Base-by-base conservation (phyloP, 2,797 vertebrate genomes). In the Fistularia tabacaria region DNA sequence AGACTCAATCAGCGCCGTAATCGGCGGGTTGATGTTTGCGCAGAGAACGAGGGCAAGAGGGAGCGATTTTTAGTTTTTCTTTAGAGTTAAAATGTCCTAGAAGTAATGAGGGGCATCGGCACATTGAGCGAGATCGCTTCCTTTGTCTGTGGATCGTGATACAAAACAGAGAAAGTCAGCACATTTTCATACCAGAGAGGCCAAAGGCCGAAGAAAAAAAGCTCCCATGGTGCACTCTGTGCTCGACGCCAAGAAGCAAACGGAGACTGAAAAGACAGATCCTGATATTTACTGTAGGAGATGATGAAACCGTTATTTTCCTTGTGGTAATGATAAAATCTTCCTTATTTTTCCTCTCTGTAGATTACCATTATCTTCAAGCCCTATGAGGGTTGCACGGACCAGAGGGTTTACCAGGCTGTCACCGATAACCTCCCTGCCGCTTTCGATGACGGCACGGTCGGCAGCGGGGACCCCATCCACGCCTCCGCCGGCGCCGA, bases 321-420 rank as follows among this genome's bases (percentile, higher is more conserved):
- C 4, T 51, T 12, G 38, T 4, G 6, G 8, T 46, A 14, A 13
- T 4, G 7, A 7, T 9, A 7, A 48, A 3, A 2, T 15, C 9
- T 48, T 25, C 25, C 4, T 25, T 48, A 8, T 43, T 7, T 47
- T 11, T 64, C 51, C 53, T 8, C 25, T 52, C 25, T 59, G 1
- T 66, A 98, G 96, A 88, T 99, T 79, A 98, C 97, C 7, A 86
- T 98, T 57, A 98, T 98, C 82, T 99, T 99, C 79, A 99, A 98
- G 80, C 92, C 96, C 0, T 95, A 93, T 57, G 92, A 91, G 51
- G 93, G 94, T 49, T 98, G 96, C 60, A 98, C 94, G 1, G 94
- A 98, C 51, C 95, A 98, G 91, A 94, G 95, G 69, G 96, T 99
- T 0, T 99, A 98, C 89, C 96, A 99, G 67, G 96, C 94, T 0